Conservation (phyloP, 2,888 invertebrate species). For the Lamellibrachia columna region DNA sequence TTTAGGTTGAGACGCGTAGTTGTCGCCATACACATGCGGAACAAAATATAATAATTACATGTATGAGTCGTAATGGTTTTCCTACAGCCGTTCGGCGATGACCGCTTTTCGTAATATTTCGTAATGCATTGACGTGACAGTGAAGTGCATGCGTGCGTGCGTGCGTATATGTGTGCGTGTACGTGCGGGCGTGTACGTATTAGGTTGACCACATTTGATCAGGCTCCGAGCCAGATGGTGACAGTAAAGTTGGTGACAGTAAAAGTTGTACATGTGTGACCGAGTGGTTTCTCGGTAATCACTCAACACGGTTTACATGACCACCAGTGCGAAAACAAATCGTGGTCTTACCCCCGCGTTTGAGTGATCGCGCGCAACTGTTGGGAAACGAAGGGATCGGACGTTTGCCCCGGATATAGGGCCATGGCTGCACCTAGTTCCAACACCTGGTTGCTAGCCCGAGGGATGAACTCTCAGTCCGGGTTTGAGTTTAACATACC, state of each 20-base stretch:
- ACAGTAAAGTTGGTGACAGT: not conserved
- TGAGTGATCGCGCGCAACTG: conserved; percentile 6
- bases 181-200: not conserved
- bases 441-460: not conserved
- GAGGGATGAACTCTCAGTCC: not conserved
- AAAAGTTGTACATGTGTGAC: not conserved
- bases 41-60: too few relatives aligned
- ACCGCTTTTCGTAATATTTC: too few relatives aligned
- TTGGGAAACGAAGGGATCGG: not conserved
- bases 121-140: too few relatives aligned
- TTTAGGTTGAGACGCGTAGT: too few relatives aligned
- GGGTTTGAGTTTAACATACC: not conserved
- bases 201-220: not conserved
- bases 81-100: too few relatives aligned
- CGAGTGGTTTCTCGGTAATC: not conserved
- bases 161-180: too few relatives aligned
- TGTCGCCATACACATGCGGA: too few relatives aligned
- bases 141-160: too few relatives aligned
- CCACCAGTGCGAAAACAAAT: conserved; percentile 1
- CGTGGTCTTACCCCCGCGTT: not conserved
- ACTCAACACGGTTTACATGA: not conserved
- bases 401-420: not conserved
- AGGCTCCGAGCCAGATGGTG: not conserved
- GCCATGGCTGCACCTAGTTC: not conserved
- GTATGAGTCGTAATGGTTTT: too few relatives aligned